Evolutionary conservation across 2,888 invertebrate genomes (phyloP).

Genomic region (Oasisia sp.): DNA sequence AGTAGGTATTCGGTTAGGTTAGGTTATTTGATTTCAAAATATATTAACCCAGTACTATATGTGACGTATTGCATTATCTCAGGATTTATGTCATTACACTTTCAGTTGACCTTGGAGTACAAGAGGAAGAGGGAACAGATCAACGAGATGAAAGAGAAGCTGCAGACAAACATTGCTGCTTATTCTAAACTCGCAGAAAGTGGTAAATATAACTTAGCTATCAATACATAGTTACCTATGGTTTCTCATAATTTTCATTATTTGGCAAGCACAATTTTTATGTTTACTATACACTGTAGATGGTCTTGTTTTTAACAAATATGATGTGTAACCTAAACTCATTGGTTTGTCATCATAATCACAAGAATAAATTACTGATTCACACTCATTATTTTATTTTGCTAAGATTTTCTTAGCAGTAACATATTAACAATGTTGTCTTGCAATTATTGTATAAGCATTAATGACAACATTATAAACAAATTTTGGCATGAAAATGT

Average conservation of each 20-base stretch:
- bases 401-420: neutral
- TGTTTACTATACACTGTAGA: neutral
- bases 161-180: slow-evolving; percentile 56
- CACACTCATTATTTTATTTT: neutral
- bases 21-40: too few species aligned
- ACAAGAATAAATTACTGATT: neutral
- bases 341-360: neutral
- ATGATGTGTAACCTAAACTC: neutral
- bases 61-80: neutral
- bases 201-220: slow-evolving; percentile 44
- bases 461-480: neutral
- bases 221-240: neutral
- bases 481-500: neutral
- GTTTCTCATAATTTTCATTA: neutral
- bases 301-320: too few species aligned
- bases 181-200: slow-evolving; percentile 59
- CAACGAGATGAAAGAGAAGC: slow-evolving; percentile 57
- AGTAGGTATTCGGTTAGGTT: too few species aligned
- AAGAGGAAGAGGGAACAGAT: slow-evolving; percentile 54
- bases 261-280: neutral
- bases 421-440: neutral
- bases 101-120: slow-evolving; percentile 52
- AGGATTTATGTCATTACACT: neutral
- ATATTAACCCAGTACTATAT: too few species aligned
- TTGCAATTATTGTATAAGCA: neutral